These are phyloP conservation scores for Seladonia tumulorum DNA, from an alignment of 2,888 invertebrate genomes.

Conservation along the genomic window DNA sequence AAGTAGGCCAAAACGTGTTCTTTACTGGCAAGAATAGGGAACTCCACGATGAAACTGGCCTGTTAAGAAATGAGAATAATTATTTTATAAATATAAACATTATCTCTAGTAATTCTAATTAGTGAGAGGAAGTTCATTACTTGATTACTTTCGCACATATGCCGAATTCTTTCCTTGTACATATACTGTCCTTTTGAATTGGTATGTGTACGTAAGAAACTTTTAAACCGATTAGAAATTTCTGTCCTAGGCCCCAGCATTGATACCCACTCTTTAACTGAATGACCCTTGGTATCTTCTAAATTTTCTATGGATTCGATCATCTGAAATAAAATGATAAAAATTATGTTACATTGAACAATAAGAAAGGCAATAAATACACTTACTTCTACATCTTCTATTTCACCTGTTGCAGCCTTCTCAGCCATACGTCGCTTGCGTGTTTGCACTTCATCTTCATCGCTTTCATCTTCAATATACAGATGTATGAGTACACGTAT, in stretches of 20 bases:
- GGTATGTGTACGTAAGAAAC: constrained; percentile 95
- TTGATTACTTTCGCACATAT: constrained; percentile 97
- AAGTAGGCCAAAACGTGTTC: constrained; percentile 98
- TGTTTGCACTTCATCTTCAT: constrained; percentile 89
- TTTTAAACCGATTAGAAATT: constrained; percentile 96
- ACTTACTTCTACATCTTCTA: constrained; percentile 89
- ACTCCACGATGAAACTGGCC: constrained; percentile 96
- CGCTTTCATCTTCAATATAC: constrained; percentile 88
- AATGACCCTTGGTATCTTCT: constrained; percentile 98
- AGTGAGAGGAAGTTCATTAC: constrained; percentile 73
- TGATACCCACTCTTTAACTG: constrained; percentile 97
- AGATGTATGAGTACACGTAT: constrained; percentile 16
- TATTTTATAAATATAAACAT: neutral
- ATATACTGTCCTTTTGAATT: constrained; percentile 94
- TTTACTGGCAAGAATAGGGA: constrained; percentile 94
- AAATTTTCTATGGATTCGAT: constrained; percentile 99
- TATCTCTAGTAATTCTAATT: neutral
- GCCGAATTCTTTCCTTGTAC: constrained; percentile 95
- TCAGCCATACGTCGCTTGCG: constrained; percentile 92
- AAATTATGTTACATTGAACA: constrained; percentile 15
- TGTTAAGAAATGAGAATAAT: constrained; percentile 67
- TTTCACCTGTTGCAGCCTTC: constrained; percentile 92
- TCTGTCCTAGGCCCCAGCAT: constrained; percentile 98
- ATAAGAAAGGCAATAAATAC: constrained; percentile 18
- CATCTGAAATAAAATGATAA: constrained; percentile 84